Evolutionary conservation across 1,140 invertebrate genomes (phyloP), one percentile per base, ranked within the genome.

Genomic region (Procambarus virginalis): DNA sequence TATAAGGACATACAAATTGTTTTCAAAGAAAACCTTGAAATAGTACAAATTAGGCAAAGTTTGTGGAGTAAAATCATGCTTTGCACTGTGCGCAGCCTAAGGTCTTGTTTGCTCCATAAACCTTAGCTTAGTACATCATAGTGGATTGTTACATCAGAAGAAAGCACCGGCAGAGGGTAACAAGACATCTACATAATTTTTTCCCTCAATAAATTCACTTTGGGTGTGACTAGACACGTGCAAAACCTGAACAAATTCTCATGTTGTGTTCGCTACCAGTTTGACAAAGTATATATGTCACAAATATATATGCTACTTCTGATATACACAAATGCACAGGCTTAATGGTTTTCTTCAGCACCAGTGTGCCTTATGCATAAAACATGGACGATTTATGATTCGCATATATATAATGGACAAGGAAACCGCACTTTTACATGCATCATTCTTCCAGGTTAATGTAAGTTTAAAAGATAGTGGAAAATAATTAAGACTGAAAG

Each of bases 211-310:
- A 90, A 90, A 64, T 92, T 87, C 86, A 90, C 89, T 90, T 90
- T 90, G 89, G 89, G 77, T 85, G 89, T 90, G 89, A 90, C 89
- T 90, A 90, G 89, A 90, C 77, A 75, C 78, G 89, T 90, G 89
- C 89, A 90, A 81, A 90, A 84, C 88, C 88, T 89, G 88, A 89
- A 89, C 81, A 78, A 73, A 76, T 84, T 84, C 75, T 84, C 58
- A 70, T 84, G 48, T 46, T 46, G 22, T 77, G 88, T 89, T 77
- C 75, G 79, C 58, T 79, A 79, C 88, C 81, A 81, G 78, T 70
- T 64, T 76, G 82, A 89, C 70, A 89, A 78, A 80, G 78, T n/a
- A n/a, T n/a, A n/a, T n/a, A n/a, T n/a, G 55, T 68, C 81, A 70
- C 64, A 73, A 73, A 73, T 84, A 84, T 84, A 73, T 84, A 84